Percentiles rank a stretch among this genome's conserved stretches.
Conservation (phyloP, 2,113 vertebrate species). For the Gopherus flavomarginatus region DNA sequence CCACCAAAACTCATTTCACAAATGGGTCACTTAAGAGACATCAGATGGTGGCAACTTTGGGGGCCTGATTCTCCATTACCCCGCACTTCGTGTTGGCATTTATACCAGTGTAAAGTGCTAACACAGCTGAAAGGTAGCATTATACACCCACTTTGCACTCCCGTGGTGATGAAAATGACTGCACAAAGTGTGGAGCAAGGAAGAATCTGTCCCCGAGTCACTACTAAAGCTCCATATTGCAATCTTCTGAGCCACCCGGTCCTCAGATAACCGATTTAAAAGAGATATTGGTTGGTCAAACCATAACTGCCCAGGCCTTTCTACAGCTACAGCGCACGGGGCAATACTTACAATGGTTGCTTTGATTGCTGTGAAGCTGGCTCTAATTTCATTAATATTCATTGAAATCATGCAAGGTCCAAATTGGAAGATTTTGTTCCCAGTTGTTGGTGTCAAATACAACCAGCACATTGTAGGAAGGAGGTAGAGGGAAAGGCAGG, state of each 20-base stretch:
- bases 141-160: background rate
- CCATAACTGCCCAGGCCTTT: background rate
- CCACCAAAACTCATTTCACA: background rate
- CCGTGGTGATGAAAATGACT: background rate
- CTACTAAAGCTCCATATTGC: background rate
- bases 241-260: background rate
- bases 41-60: background rate
- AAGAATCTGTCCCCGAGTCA: background rate
- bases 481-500: slow-evolving; percentile 38
- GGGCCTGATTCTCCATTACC: background rate
- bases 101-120: background rate
- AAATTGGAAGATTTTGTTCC: slow-evolving; percentile 44
- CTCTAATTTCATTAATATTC: slow-evolving; percentile 54
- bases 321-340: rapidly evolving
- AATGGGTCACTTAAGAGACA: background rate
- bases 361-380: slow-evolving; percentile 75
- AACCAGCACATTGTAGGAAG: background rate
- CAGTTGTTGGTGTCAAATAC: background rate
- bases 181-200: background rate
- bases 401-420: slow-evolving; percentile 65
- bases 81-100: background rate
- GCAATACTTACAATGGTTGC: slow-evolving; percentile 71
- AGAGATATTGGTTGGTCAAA: background rate
- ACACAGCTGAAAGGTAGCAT: background rate
- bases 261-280: background rate